Evolutionary conservation across 2,113 vertebrate species (phyloP), one percentile per base, ranked within the genome.

Genomic region (Todiramphus saurophagus): DNA sequence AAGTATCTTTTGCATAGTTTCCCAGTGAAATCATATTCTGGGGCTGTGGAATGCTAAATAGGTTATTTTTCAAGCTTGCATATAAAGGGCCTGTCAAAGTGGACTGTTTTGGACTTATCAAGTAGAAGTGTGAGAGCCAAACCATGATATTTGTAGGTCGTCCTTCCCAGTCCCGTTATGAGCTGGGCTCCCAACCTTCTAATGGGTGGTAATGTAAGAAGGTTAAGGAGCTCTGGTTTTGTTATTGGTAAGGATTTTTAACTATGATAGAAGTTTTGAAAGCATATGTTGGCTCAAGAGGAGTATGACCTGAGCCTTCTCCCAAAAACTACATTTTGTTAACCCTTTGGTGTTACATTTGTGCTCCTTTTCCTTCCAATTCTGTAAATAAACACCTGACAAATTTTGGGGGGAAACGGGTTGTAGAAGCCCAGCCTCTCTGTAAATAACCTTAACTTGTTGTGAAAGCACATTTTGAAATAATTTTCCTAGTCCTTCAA

Each of bases 1-100:
- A 98, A 98, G 98, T 98, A 98, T 98, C 98, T 98, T 98, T 98
- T 96, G 98, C 98, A 99, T 99, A 99, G 98, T 99, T 99, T 99
- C 99, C 98, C 98, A 98, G 90, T 99, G 98, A 99, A 98, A 97
- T 98, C 98, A 98, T 94, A 97, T 94, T 85, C 95, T 90, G 84
- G 96, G 83, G 93, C 96, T 97, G 94, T 96, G 96, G 96, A 97
- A 97, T 97, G 98, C 97, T 98, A 98, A 98, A 98, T 97, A 97
- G 97, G 98, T 97, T 98, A 98, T 98, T 98, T 97, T 98, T 98
- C 97, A 98, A 98, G 97, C 96, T 96, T 96, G 94, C 96, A 77
- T 98, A 97, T 95, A 97, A 98, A 98, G 98, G 97, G 95, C 87
- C 89, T 94, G 97, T 98, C 98, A 97, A 95, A 98, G 93, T 81